These are phyloP conservation scores for Noctua pronuba DNA, from an alignment of 2,888 invertebrate species.

Conservation along the genomic window DNA sequence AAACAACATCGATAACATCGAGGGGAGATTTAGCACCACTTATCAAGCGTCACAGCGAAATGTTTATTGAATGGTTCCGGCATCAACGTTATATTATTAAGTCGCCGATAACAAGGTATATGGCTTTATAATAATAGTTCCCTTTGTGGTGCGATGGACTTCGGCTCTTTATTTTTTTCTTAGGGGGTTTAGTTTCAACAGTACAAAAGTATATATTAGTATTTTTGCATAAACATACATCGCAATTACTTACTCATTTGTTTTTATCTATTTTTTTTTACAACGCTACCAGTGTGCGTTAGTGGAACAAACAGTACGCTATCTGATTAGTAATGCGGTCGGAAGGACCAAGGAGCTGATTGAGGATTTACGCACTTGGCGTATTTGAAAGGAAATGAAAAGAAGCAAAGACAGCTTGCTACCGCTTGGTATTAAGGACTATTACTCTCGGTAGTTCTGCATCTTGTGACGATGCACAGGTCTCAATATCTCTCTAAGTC, in stretches of 20 bases:
- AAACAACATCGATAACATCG: conserved; percentile 5
- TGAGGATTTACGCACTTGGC: neutral
- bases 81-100: conserved; percentile 6
- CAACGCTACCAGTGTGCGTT: conserved; percentile 14
- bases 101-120: conserved; percentile 22
- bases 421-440: neutral
- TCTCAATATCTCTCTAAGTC: neutral
- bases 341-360: neutral
- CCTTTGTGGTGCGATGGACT: neutral
- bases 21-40: neutral
- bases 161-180: neutral
- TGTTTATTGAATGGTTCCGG: conserved; percentile 17
- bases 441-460: neutral
- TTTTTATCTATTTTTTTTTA: conserved; percentile 10
- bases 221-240: conserved; percentile 18
- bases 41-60: conserved; percentile 20
- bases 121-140: conserved; percentile 3
- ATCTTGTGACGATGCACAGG: neutral
- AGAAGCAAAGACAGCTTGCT: neutral
- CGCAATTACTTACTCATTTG: neutral
- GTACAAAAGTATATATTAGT: neutral
- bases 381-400: neutral
- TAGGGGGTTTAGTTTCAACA: neutral
- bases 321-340: conserved; percentile 12
- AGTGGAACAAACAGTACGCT: conserved; percentile 10